Percentiles rank a stretch among this genome's conserved stretches.
Conservation (phyloP, 2,113 vertebrate species). For the Mormyrus iriodes region DNA sequence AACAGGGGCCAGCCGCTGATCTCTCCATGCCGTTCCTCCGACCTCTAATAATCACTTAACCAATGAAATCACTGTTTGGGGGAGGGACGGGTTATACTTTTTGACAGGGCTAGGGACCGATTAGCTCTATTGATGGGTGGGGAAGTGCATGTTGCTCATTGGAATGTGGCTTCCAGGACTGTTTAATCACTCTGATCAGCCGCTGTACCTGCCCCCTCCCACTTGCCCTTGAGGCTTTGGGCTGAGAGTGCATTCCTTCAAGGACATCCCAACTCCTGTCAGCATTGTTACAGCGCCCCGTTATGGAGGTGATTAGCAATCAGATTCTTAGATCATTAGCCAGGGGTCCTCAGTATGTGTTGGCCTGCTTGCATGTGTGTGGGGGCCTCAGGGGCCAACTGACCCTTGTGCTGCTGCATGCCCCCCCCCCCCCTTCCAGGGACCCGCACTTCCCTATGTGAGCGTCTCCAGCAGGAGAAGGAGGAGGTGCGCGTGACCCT, state of each 20-base stretch:
- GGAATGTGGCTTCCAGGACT: no score
- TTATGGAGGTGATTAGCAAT: not conserved
- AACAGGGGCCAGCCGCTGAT: not conserved
- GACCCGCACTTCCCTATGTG: constrained; percentile 65
- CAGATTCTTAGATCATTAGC: not conserved
- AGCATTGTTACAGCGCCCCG: not conserved
- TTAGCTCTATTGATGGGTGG: not conserved
- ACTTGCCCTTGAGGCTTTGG: no score
- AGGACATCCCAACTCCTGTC: not conserved
- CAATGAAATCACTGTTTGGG: not conserved
- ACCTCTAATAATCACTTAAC: not conserved
- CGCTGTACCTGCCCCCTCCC: no score
- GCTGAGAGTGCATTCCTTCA: not conserved
- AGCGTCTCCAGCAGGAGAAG: constrained; percentile 76
- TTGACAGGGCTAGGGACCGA: not conserved
- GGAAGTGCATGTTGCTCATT: no score
- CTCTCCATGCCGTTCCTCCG: not conserved
- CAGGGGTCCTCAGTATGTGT: not conserved
- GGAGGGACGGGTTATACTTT: not conserved
- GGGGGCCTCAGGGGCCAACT: not conserved
- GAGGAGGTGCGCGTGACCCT: constrained; percentile 67
- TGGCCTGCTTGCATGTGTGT: not conserved
- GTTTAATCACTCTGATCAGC: no score
- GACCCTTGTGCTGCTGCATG: not conserved
- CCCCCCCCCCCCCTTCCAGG: constrained; percentile 43